A percentile compares a stretch with the other conserved stretches of the same genome.
These are phyloP conservation scores for Colinus virginianus DNA, from an alignment of 2,113 vertebrate genomes.

Conservation along the genomic window DNA sequence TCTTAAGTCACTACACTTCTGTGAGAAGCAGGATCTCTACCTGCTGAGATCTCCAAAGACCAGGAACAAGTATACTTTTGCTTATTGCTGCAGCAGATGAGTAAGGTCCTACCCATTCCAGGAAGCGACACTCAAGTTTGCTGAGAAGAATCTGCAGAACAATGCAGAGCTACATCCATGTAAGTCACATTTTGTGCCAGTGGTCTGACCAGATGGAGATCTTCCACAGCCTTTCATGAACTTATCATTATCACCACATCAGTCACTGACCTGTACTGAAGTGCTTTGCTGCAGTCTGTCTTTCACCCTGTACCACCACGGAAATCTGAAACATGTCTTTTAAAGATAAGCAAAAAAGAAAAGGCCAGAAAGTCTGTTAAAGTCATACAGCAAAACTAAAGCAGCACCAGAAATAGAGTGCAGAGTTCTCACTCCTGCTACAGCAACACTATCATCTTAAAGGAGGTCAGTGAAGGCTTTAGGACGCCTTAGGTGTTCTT, in stretches of 20 bases:
- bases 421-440: not conserved
- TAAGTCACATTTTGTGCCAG: not conserved
- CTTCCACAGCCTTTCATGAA: not conserved
- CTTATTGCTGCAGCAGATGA: not conserved
- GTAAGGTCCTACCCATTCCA: not conserved
- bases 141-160: not conserved
- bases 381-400: not conserved
- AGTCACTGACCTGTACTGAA: not conserved
- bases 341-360: not conserved
- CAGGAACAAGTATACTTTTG: not conserved
- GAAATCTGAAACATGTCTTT: not conserved
- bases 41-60: not conserved
- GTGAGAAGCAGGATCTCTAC: not conserved
- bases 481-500: not conserved
- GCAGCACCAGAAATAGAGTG: not conserved
- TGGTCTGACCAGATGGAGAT: not conserved
- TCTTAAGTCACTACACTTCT: not conserved
- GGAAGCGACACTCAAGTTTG: not conserved
- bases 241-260: not conserved
- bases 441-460: not conserved
- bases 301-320: not conserved
- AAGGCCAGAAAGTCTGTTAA: not conserved
- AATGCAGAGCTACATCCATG: fast-evolving
- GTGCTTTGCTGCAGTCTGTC: not conserved
- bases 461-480: not conserved